A percentile compares a stretch with the other conserved stretches of the same genome.
Evolutionary conservation across 2,888 invertebrate genomes (phyloP).

Genomic region (Spilosoma lubricipeda): DNA sequence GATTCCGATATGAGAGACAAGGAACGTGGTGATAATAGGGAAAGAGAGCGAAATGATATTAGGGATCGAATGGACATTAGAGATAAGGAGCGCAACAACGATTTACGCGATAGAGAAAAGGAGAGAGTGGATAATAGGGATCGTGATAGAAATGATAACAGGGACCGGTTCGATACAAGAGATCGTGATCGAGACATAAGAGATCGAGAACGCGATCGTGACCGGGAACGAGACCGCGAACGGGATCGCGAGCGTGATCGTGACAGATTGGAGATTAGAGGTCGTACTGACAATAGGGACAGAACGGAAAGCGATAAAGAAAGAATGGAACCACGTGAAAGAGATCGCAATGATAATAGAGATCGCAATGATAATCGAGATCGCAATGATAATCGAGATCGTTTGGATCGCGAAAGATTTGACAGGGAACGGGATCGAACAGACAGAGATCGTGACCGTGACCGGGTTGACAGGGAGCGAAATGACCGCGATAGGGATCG

Average conservation of each 20-base stretch:
- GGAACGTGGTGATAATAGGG: constrained; percentile 63
- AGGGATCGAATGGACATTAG: constrained; percentile 71
- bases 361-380: constrained; percentile 48
- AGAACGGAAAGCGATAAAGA: constrained; percentile 57
- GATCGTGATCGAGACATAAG: constrained; percentile 66
- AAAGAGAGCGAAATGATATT: constrained; percentile 58
- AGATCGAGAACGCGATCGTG: constrained; percentile 51
- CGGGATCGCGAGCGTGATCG: constrained; percentile 64
- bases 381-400: constrained; percentile 44
- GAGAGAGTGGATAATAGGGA: constrained; percentile 51
- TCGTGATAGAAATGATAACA: constrained; percentile 50
- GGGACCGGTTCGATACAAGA: constrained; percentile 55
- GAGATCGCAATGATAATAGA: constrained; percentile 57
- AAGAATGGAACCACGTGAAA: constrained; percentile 34
- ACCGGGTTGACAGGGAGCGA: constrained; percentile 53
- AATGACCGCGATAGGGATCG: constrained; percentile 66
- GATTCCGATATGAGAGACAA: constrained; percentile 63
- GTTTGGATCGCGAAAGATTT: constrained; percentile 60
- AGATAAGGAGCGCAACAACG: constrained; percentile 66
- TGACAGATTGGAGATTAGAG: constrained; percentile 58
- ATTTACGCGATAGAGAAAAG: constrained; percentile 58
- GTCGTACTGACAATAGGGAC: constrained; percentile 64
- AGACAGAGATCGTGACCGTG: constrained; percentile 63
- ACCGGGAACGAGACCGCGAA: constrained; percentile 73
- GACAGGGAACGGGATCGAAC: constrained; percentile 62